A percentile compares a stretch with the other conserved stretches of the same genome.
Conservation (phyloP, 1,140 invertebrate genomes). For the Plodia interpunctella region DNA sequence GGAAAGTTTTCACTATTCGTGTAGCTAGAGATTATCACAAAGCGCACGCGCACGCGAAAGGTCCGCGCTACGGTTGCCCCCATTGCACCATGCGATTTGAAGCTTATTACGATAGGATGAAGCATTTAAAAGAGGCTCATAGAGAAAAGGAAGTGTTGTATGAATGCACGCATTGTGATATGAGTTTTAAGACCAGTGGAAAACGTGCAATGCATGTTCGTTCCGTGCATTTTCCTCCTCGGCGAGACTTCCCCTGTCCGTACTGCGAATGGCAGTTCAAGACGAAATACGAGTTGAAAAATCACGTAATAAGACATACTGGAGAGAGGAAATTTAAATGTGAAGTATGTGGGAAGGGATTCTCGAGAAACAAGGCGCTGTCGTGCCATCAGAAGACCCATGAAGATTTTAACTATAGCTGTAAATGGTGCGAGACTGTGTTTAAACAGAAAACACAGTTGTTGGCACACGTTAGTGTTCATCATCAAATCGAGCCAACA, state of each 20-base stretch:
- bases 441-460: conserved; percentile 41
- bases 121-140: conserved; percentile 59
- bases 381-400: conserved; percentile 50
- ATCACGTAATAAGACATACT: conserved; percentile 59
- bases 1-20: conserved; percentile 48
- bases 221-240: conserved; percentile 49
- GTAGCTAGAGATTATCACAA: conserved; percentile 61
- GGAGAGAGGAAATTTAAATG: conserved; percentile 61
- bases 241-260: conserved; percentile 42
- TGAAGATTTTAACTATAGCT: conserved; percentile 35
- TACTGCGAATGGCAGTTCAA: conserved; percentile 60
- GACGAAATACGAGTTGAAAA: conserved; percentile 56
- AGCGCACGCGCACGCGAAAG: conserved; percentile 52
- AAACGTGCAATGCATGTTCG: conserved; percentile 53
- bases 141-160: conserved; percentile 56
- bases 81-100: conserved; percentile 58
- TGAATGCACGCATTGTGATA: conserved; percentile 52
- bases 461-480: conserved; percentile 29
- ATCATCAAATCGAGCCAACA: conserved; percentile 20
- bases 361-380: conserved; percentile 58
- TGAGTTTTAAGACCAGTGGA: conserved; percentile 60
- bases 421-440: conserved; percentile 43
- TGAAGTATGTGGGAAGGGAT: conserved; percentile 59
- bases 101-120: conserved; percentile 59
- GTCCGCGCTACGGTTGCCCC: conserved; percentile 59